A percentile compares a stretch with the other conserved stretches of the same genome.
Conservation (phyloP, 2,797 vertebrate genomes). For the Cirrhinus mrigala region DNA sequence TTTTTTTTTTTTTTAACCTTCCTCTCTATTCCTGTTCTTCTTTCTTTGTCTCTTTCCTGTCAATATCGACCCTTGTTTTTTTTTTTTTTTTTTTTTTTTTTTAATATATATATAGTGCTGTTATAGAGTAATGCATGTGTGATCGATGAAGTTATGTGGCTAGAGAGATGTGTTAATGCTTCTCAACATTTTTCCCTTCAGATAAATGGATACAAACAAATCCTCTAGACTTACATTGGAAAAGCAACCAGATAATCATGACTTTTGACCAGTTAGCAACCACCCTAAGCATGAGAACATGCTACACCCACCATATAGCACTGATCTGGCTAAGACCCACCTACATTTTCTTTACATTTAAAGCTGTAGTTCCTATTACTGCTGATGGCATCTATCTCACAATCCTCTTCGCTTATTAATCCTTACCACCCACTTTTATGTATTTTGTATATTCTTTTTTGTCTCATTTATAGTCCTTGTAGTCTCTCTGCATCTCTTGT, state of each 20-base stretch:
- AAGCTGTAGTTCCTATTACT: neutral
- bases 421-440: neutral
- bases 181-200: too few species aligned
- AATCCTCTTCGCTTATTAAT: neutral
- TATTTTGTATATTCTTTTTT: neutral
- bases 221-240: neutral
- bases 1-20: constrained; percentile 33
- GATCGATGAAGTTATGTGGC: neutral
- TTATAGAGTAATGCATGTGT: neutral
- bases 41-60: constrained; percentile 30
- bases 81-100: too few species aligned
- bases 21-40: constrained; percentile 58
- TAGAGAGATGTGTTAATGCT: neutral
- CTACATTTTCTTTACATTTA: neutral
- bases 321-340: neutral
- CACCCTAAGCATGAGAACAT: neutral
- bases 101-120: neutral
- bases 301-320: neutral
- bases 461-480: neutral
- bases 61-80: neutral
- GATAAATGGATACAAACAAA: neutral
- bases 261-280: neutral
- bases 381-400: neutral
- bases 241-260: neutral
- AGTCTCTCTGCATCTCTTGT: constrained; percentile 43